phyloP scores from a whole-genome alignment of 2,113 vertebrate species.

The Paralichthys olivaceus region DNA sequence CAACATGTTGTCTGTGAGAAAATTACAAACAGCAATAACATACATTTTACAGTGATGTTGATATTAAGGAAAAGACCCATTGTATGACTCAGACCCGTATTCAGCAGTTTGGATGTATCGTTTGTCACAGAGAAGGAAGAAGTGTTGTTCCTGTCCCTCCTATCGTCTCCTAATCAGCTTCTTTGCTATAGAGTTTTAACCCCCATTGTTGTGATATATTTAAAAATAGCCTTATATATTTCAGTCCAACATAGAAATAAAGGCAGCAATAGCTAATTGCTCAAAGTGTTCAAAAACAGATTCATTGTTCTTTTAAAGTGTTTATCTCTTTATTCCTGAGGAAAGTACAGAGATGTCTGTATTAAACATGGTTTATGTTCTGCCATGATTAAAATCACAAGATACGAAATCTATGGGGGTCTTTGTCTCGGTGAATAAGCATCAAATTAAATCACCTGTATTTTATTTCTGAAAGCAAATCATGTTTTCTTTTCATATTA shows the following conservation, averaged over 20 bases:
- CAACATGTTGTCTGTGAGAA: not conserved
- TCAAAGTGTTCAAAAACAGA: not conserved
- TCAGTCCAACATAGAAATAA: slow-evolving; percentile 25
- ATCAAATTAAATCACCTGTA: too few relatives aligned
- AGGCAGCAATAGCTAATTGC: not conserved
- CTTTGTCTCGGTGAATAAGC: too few relatives aligned
- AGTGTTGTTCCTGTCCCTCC: not conserved
- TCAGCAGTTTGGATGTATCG: not conserved
- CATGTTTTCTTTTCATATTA: not conserved
- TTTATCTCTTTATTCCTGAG: not conserved
- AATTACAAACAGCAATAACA: not conserved
- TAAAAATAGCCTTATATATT: slow-evolving; percentile 22
- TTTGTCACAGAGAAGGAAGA: not conserved
- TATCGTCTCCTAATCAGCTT: slow-evolving; percentile 6
- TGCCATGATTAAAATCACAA: too few relatives aligned
- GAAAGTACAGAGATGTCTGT: not conserved
- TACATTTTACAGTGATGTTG: not conserved
- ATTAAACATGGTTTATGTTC: not conserved
- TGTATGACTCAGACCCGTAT: not conserved
- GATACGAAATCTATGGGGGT: too few relatives aligned
- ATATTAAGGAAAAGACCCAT: not conserved
- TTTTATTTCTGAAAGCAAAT: not conserved
- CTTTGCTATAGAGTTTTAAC: slow-evolving; percentile 8
- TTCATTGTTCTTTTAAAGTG: slow-evolving; percentile 1
- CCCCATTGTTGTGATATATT: not conserved